Evolutionary conservation across 2,888 invertebrate species (phyloP), one percentile per base, ranked within the genome.

Genomic region (Agriopis marginaria): DNA sequence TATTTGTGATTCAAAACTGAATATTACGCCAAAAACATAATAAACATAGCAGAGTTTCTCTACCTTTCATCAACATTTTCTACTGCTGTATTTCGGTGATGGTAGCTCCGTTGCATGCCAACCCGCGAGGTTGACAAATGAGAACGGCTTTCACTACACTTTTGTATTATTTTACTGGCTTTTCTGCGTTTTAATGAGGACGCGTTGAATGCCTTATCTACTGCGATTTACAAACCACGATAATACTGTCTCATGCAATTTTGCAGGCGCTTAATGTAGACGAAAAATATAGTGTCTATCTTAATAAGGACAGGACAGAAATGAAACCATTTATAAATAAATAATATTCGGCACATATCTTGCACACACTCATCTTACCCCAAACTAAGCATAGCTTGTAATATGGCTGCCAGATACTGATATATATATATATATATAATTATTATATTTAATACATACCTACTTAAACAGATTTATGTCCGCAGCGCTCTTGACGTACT

Each of bases 101-200:
- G 71, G 56, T 45, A 50, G 84, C 81, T 82, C 84, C 82, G 80
- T 80, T 82, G 84, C 88, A 89, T 87, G 87, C 86, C 81, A 84
- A 76, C 84, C 78, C 78, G 81, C 82, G 81, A 85, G 86, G 86
- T 90, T 91, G 91, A 90, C 90, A 91, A 91, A 91, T 89, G 89
- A 90, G 86, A 84, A 83, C 77, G 84, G 85, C 80, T 84, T 85
- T 82, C 83, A 81, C 80, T 82, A 82, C 82, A 76, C 81, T 85
- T 82, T 81, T 79, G 65, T 72, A 64, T 72, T 77, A 73, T 79
- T 81, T 80, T 82, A 78, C 77, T 78, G 79, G 81, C 80, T 80
- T 83, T 73, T 71, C 77, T 79, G 77, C 77, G 79, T 85, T 87
- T 86, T 89, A 89, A 89, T 88, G 88, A 89, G 87, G 83, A 75